These are phyloP conservation scores for Tachina grossa DNA, from an alignment of 2,888 invertebrate genomes.

Conservation along the genomic window DNA sequence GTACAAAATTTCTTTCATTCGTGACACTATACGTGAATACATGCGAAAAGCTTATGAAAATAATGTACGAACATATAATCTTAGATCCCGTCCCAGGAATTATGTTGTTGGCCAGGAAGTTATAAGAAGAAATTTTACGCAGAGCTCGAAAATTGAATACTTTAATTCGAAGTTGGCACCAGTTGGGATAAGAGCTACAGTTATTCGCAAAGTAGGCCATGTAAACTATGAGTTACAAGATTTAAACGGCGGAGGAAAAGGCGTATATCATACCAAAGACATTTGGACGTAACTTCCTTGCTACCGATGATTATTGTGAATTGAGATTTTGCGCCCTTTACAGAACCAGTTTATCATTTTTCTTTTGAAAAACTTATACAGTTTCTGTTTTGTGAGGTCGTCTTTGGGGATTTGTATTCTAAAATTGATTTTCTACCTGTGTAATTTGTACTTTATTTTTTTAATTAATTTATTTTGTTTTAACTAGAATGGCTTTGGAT, in stretches of 20 bases:
- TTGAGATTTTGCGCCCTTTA: too few relatives aligned
- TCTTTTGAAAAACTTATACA: too few relatives aligned
- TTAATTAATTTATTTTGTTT: too few relatives aligned
- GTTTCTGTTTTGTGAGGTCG: too few relatives aligned
- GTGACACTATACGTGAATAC: not conserved
- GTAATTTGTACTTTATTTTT: too few relatives aligned
- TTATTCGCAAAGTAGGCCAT: not conserved
- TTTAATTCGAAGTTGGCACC: not conserved
- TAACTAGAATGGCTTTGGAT: too few relatives aligned
- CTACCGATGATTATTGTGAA: too few relatives aligned
- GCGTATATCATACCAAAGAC: not conserved
- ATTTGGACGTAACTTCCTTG: not conserved
- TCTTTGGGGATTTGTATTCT: too few relatives aligned
- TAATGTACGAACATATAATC: not conserved
- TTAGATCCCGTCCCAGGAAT: not conserved
- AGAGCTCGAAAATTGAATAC: not conserved
- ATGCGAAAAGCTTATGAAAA: not conserved
- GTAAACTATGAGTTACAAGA: not conserved
- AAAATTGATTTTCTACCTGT: too few relatives aligned
- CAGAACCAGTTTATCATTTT: too few relatives aligned
- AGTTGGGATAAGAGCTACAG: not conserved
- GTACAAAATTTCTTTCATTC: not conserved
- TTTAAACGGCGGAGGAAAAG: not conserved
- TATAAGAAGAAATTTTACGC: constrained; percentile 1
- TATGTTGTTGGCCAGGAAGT: not conserved